These are phyloP conservation scores for Hyaena hyaena DNA, from an alignment of 2,113 vertebrate species.

Conservation along the genomic window DNA sequence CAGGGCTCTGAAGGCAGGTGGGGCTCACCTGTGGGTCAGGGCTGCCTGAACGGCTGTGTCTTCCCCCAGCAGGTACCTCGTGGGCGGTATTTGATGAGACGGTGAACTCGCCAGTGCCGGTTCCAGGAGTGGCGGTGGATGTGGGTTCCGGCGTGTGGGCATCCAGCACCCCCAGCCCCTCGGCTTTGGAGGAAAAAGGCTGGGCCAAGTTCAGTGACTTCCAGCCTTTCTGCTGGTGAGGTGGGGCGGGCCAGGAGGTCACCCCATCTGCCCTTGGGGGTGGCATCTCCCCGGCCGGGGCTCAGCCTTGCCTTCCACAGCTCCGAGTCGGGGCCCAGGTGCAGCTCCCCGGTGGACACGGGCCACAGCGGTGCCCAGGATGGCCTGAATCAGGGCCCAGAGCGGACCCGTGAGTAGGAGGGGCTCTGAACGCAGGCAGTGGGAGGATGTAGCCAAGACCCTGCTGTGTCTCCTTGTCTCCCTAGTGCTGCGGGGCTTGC, in stretches of 20 bases:
- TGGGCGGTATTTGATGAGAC: conserved; percentile 92
- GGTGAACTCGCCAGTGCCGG: conserved; percentile 69
- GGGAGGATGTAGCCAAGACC: neutral
- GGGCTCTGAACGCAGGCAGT: fast-evolving
- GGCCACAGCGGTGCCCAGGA: conserved; percentile 76
- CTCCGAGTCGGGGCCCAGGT: conserved; percentile 91
- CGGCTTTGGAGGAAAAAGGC: conserved; percentile 86
- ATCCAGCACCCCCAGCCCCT: conserved; percentile 62
- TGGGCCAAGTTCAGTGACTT: conserved; percentile 97
- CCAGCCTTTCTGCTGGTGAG: conserved; percentile 95
- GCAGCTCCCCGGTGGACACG: conserved; percentile 92
- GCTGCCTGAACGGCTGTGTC: neutral
- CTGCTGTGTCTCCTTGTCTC: neutral
- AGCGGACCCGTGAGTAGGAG: conserved; percentile 70
- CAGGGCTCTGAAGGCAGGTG: neutral
- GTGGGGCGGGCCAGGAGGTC: neutral
- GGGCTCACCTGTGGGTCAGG: neutral
- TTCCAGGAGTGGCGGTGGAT: conserved; percentile 83
- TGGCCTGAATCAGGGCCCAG: conserved; percentile 84
- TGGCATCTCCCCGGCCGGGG: neutral
- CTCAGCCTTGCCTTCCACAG: conserved; percentile 79
- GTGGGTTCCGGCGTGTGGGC: conserved; percentile 90
- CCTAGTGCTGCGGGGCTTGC: neutral
- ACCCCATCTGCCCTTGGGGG: fast-evolving
- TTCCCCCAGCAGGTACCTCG: conserved; percentile 80